Evolutionary conservation across 2,888 invertebrate species (phyloP), one percentile per base, ranked within the genome.

Genomic region (Rhagophthalmus giganteus): DNA sequence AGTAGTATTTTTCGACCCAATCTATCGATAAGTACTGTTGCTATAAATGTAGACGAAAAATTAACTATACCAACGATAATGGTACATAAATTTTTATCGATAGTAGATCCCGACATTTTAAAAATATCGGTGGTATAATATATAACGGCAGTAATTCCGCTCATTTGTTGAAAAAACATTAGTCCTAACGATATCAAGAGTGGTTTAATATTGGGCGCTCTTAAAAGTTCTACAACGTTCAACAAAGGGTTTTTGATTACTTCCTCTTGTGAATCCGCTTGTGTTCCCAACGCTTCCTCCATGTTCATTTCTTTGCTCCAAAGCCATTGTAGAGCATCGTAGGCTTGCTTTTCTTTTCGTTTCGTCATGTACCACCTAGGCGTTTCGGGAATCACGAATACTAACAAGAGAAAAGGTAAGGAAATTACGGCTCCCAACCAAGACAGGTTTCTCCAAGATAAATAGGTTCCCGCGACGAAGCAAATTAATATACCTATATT

Each of bases 111-210:
- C 12, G 94, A 87, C 71, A 84, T 83, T 76, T 86, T 76, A 74
- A 96, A 95, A 55, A 97, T 95, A 32, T 79, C 77, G 4, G 87
- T 87, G 2, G 94, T 90, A 70, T 95, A 96, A 74, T 96, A 96
- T 68, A 97, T 93, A 30, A 97, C 88, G 6, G 94, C 95, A 73
- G 96, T 97, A 60, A 96, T 96, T 32, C 96, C 96, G 67, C 89
- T 90, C 62, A 94, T 76, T 73, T 97, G 97, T 78, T 97, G 97
- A 78, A 96, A 94, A 63, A 94, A 84, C 95, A 96, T 96, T 40
- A 97, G 79, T 0, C 91, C 89, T 15, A 95, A 75, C 0, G 90
- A 86, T 56, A 96, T 90, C 1, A 86, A 71, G 27, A 96, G 74
- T 0, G 95, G 91, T 62, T 87, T 87, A 38, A 87, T 69, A 67